Base-by-base conservation (phyloP, 2,113 vertebrate species). In the Colistium nudipinnis region DNA sequence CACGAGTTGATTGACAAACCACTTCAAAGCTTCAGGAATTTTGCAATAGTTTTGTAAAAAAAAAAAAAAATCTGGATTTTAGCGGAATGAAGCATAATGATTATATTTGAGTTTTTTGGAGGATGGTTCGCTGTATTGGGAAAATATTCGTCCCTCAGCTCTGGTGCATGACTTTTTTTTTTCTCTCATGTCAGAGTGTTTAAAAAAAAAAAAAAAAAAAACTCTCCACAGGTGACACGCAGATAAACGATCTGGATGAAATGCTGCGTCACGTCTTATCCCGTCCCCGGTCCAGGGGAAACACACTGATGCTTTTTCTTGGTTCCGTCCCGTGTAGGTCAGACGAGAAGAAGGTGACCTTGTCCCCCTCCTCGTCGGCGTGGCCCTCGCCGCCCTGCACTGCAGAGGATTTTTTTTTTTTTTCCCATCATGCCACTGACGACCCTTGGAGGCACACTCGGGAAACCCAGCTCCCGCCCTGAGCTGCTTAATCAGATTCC, bases 401-500 rank as follows among this genome's bases (percentile, higher is more conserved):
- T 16, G 53, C 53, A 13, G 45, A 6, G 28, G 11, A 10, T 16
- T 0, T 16, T 31, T 30, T 0, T 16, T 31, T 30, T 25, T 0
- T 14, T 19, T 27, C 44, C 17, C 60, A 3, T 27, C 38, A 30
- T 66, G 47, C 56, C 56, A 35, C 41, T 2, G 41, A 49, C 47
- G 38, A 73, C 54, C 10, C 30, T 2, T 7, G 1, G 9, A 45
- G 10, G 7, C 51, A 28, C 48, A 52, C 38, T 24, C 63, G 47
- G 55, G 4, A 71, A 30, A 25, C 22, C 20, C 20, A 35, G 4
- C 59, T 57, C 57, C 19, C 22, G 51, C 78, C 35, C 59, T 69
- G 30, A 75, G 67, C 71, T 57, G 67, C 31, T 78, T 76, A 85
- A 68, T 76, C 73, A 74, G 80, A 76, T 85, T 70, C n/a, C n/a